These are phyloP conservation scores for Meliscaeva auricollis DNA, from an alignment of 2,888 invertebrate genomes.

Conservation along the genomic window DNA sequence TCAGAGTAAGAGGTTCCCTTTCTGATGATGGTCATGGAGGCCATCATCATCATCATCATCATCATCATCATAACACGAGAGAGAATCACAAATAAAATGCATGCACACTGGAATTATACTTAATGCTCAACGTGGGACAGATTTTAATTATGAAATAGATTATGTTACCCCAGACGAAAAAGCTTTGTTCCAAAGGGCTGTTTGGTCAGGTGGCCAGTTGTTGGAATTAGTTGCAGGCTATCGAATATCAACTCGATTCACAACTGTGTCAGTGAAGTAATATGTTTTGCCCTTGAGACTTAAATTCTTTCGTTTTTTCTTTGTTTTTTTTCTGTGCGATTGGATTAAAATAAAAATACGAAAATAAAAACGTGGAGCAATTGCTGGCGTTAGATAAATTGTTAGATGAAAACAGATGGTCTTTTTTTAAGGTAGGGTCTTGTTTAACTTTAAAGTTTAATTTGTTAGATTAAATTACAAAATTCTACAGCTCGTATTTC, in stretches of 20 bases:
- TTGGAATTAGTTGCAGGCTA: slow-evolving; percentile 43
- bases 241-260: slow-evolving; percentile 50
- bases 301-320: slow-evolving; percentile 17
- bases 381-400: slow-evolving; percentile 26
- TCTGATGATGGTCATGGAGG: slow-evolving; percentile 34
- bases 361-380: background rate
- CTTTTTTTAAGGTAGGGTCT: background rate
- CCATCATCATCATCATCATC: slow-evolving; percentile 11
- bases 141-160: slow-evolving; percentile 61
- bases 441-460: background rate
- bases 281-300: slow-evolving; percentile 65
- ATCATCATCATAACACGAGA: background rate
- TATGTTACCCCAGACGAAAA: slow-evolving; percentile 67
- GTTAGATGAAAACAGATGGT: background rate
- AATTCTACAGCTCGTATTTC: background rate
- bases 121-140: slow-evolving; percentile 41
- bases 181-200: slow-evolving; percentile 30
- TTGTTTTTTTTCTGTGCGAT: background rate
- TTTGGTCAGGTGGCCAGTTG: slow-evolving; percentile 47
- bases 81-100: slow-evolving; percentile 55
- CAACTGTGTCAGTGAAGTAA: slow-evolving; percentile 64
- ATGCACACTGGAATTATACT: slow-evolving; percentile 12
- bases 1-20: slow-evolving; percentile 59
- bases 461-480: slow-evolving; percentile 6
- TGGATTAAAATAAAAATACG: background rate